Percentiles rank a stretch among this genome's conserved stretches.
These are phyloP conservation scores for Anisognathus igniventris DNA, from an alignment of 2,797 vertebrate genomes.

Conservation along the genomic window DNA sequence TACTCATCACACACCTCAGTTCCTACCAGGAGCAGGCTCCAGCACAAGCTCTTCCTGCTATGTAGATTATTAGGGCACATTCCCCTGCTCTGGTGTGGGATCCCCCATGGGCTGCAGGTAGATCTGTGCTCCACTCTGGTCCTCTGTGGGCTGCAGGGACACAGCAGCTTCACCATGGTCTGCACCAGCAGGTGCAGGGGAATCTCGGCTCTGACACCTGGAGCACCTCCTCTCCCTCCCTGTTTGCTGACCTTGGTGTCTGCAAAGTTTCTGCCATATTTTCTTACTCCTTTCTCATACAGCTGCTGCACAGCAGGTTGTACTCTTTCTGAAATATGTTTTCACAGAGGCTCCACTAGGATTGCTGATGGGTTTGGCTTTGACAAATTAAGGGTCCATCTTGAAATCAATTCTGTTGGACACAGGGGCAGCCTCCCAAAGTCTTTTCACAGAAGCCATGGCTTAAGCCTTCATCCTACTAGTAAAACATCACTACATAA, in stretches of 20 bases:
- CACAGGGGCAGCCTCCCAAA: background rate
- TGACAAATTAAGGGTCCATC: background rate
- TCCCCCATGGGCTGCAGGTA: background rate
- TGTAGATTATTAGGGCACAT: no score
- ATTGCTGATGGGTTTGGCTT: background rate
- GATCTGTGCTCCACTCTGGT: background rate
- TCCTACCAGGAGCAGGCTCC: background rate
- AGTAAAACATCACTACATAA: background rate
- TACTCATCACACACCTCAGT: background rate
- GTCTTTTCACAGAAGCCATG: background rate
- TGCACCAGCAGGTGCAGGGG: background rate
- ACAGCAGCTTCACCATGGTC: background rate
- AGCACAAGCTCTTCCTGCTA: fast-evolving
- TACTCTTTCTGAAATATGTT: background rate
- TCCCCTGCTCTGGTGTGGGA: background rate
- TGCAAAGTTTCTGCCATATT: background rate
- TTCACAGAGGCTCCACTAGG: background rate
- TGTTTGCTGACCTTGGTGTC: background rate
- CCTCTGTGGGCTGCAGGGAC: background rate
- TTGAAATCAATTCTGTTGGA: background rate
- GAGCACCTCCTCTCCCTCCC: background rate
- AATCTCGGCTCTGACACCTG: background rate
- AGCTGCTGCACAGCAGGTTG: background rate
- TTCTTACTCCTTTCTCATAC: background rate
- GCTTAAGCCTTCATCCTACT: background rate